Evolutionary conservation across 2,888 invertebrate species (phyloP).

Genomic region (Drosophila lutescens): DNA sequence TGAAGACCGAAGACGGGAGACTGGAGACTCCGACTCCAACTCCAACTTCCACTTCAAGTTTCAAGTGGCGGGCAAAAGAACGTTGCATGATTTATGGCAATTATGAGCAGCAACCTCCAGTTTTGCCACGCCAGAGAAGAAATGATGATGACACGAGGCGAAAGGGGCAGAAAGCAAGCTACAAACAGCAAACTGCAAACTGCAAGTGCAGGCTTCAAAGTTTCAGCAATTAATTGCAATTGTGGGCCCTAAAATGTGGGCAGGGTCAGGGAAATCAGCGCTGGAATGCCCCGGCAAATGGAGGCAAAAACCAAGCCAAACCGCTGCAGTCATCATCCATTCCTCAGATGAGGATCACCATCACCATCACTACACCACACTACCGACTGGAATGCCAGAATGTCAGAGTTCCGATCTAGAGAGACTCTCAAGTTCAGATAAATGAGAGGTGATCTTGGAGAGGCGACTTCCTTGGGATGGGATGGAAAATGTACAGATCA

Average conservation of each 20-base stretch:
- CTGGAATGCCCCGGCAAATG: conserved; percentile 1
- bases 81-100: conserved; percentile 81
- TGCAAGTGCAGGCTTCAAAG: conserved; percentile 61
- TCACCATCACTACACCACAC: too few species aligned
- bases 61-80: conserved; percentile 61
- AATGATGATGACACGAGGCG: conserved; percentile 39
- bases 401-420: not conserved
- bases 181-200: conserved; percentile 11
- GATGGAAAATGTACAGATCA: not conserved
- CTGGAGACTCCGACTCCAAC: conserved; percentile 19
- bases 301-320: conserved; percentile 4
- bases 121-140: conserved; percentile 40
- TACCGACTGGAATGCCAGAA: not conserved
- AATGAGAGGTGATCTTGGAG: not conserved
- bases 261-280: conserved; percentile 11
- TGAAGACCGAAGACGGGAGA: not conserved
- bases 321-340: conserved; percentile 5
- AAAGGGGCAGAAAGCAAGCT: not conserved
- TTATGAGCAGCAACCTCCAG: conserved; percentile 59
- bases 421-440: conserved; percentile 5
- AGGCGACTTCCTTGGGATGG: not conserved
- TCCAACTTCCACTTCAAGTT: conserved; percentile 53
- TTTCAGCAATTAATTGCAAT: conserved; percentile 73
- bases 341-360: conserved; percentile 4
- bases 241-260: conserved; percentile 37